phyloP scores from a whole-genome alignment of 2,888 invertebrate species.

The Liodrosophila aerea region DNA sequence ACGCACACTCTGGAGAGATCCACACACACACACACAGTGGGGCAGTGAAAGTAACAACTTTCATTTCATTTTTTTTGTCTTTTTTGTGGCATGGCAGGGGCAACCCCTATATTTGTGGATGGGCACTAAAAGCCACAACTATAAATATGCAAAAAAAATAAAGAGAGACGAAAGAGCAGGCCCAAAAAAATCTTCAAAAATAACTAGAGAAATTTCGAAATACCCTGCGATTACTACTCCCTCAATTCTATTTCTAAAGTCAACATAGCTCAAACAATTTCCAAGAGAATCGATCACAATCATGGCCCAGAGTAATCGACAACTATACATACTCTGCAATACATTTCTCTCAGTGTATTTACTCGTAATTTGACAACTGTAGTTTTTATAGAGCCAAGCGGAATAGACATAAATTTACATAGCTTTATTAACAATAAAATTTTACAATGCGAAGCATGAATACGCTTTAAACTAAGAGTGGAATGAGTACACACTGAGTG shows the following conservation, averaged over 20 bases:
- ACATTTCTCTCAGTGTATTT: background rate
- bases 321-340: too few species aligned
- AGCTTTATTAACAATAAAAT: slow-evolving; percentile 21
- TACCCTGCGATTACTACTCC: background rate
- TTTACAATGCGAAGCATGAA: too few species aligned
- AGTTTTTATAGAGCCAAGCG: background rate
- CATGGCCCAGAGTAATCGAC: too few species aligned
- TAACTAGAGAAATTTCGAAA: background rate
- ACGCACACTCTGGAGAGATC: slow-evolving; percentile 22
- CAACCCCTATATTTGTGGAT: slow-evolving; percentile 18
- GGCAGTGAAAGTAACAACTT: slow-evolving; percentile 68
- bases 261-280: too few species aligned
- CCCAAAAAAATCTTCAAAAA: too few species aligned
- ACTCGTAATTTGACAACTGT: background rate
- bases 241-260: too few species aligned
- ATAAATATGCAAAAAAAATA: slow-evolving; percentile 35
- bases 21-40: background rate
- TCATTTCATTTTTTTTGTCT: slow-evolving; percentile 46
- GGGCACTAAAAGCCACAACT: slow-evolving; percentile 46
- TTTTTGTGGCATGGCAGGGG: background rate
- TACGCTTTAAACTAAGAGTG: too few species aligned
- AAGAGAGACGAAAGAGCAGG: background rate
- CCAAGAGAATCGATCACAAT: too few species aligned
- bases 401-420: slow-evolving; percentile 39
- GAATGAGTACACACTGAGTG: slow-evolving; percentile 1